Conservation (phyloP, 2,113 vertebrate genomes). For the Odocoileus hemionus region DNA sequence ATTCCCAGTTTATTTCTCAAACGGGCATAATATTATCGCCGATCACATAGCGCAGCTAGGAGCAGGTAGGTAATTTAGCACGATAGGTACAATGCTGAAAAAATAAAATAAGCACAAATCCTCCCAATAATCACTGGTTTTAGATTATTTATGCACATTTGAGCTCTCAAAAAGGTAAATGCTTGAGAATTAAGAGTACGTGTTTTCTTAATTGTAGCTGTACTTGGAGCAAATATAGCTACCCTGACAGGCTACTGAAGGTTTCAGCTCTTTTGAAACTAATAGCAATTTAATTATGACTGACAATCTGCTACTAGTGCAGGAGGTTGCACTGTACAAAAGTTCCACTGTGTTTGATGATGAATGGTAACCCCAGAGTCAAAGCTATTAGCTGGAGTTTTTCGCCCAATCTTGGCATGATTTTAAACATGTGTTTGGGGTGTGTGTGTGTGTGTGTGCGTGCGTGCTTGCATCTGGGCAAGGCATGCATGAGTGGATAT, state of each 20-base stretch:
- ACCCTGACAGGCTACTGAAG: neutral
- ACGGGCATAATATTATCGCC: neutral
- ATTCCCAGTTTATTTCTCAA: neutral
- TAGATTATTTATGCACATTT: neutral
- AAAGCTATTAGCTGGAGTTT: neutral
- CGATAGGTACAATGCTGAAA: neutral
- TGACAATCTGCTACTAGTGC: neutral
- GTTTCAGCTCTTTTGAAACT: neutral
- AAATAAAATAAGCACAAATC: neutral
- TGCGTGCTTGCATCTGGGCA: fast-evolving
- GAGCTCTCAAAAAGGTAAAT: neutral
- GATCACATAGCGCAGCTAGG: neutral
- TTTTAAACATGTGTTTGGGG: neutral
- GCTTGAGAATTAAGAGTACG: neutral
- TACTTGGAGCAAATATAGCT: neutral
- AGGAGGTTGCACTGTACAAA: neutral
- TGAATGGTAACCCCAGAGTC: neutral
- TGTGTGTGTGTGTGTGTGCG: neutral
- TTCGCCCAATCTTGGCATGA: neutral
- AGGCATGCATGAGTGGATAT: neutral
- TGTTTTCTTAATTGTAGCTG: neutral
- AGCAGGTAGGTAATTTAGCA: neutral
- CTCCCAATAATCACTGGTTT: neutral
- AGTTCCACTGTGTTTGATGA: neutral
- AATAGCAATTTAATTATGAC: neutral